Conservation (phyloP, 2,888 invertebrate species). For the Melanostoma scalare region DNA sequence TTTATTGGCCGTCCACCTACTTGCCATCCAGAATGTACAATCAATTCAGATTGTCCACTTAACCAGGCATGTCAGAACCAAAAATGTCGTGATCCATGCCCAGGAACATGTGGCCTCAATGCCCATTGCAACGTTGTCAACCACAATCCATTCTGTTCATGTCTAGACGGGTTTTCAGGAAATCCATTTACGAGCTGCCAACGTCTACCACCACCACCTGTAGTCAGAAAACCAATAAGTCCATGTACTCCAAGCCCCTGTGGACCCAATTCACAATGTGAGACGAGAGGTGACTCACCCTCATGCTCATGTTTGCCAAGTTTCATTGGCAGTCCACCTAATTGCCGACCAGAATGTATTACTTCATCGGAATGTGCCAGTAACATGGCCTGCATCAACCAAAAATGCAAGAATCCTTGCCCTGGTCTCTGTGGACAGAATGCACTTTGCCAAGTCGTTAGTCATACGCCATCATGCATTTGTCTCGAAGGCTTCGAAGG, state of each 20-base stretch:
- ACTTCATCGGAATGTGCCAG: slow-evolving; percentile 89
- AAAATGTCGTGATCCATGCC: slow-evolving; percentile 89
- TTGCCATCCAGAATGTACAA: slow-evolving; percentile 89
- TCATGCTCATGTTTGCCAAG: slow-evolving; percentile 87
- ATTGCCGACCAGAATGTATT: slow-evolving; percentile 89
- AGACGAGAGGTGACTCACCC: slow-evolving; percentile 84
- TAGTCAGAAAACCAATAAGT: slow-evolving; percentile 79
- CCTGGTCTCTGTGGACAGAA: slow-evolving; percentile 89
- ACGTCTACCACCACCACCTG: slow-evolving; percentile 77
- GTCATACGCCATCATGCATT: slow-evolving; percentile 89
- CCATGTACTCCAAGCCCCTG: slow-evolving; percentile 87
- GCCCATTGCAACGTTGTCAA: slow-evolving; percentile 88
- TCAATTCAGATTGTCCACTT: slow-evolving; percentile 88
- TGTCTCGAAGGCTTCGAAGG: slow-evolving; percentile 83
- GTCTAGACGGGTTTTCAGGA: slow-evolving; percentile 86
- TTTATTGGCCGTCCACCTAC: slow-evolving; percentile 89
- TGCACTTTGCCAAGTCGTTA: slow-evolving; percentile 89
- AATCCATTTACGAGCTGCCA: slow-evolving; percentile 88
- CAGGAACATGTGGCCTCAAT: slow-evolving; percentile 88
- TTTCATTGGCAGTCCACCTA: slow-evolving; percentile 89
- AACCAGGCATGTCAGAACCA: slow-evolving; percentile 88
- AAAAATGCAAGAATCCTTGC: slow-evolving; percentile 91
- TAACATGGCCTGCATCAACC: slow-evolving; percentile 88
- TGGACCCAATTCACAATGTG: slow-evolving; percentile 85
- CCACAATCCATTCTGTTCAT: slow-evolving; percentile 87